Conservation (phyloP, 2,888 invertebrate genomes). For the Cetonia aurata region DNA sequence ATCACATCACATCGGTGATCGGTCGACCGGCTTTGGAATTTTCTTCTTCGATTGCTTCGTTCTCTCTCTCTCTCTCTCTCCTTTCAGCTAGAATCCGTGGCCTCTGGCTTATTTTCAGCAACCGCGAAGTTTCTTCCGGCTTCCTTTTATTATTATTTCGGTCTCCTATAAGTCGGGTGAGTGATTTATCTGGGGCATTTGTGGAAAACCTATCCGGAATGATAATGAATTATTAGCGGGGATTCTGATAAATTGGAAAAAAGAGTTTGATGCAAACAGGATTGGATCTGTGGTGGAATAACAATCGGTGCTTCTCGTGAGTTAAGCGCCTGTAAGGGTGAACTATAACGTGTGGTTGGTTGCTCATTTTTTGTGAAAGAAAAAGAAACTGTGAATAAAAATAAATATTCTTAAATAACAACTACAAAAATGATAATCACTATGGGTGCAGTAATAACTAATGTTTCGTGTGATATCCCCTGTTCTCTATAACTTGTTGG, state of each 20-base stretch:
- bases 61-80: neutral
- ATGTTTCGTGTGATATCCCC: no score
- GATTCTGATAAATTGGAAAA: constrained; percentile 15
- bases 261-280: neutral
- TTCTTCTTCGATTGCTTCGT: neutral
- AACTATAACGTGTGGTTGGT: no score
- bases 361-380: no score
- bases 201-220: constrained; percentile 16
- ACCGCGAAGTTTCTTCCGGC: neutral
- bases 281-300: no score
- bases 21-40: constrained; percentile 1
- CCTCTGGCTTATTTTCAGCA: neutral
- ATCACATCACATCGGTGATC: neutral
- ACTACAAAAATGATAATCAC: no score
- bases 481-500: no score
- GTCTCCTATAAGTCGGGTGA: constrained; percentile 1
- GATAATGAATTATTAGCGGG: constrained; percentile 19
- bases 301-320: no score
- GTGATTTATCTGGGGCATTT: constrained; percentile 19
- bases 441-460: no score
- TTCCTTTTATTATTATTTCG: constrained; percentile 8
- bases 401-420: no score
- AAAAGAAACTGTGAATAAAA: no score
- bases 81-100: neutral
- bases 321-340: no score